Evolutionary conservation across 2,888 invertebrate genomes (phyloP).

Genomic region (Mylabris sibirica): DNA sequence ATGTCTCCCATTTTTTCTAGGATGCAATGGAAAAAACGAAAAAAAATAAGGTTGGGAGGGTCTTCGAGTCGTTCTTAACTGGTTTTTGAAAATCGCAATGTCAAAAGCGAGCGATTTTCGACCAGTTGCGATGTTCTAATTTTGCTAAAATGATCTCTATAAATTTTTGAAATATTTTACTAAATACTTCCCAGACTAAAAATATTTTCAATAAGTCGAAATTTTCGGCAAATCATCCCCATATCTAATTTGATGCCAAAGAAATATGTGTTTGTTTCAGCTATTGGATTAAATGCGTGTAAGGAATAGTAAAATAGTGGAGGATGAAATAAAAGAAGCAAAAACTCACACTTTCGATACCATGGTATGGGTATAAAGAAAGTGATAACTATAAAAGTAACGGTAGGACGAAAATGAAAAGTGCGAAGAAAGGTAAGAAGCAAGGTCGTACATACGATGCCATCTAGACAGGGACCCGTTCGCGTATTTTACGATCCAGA

Average conservation of each 20-base stretch:
- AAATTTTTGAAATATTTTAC: too few relatives aligned
- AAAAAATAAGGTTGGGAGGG: too few relatives aligned
- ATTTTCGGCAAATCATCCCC: neutral
- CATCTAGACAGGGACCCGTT: slow-evolving; percentile 56
- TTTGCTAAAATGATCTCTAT: too few relatives aligned
- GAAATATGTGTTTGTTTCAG: slow-evolving; percentile 35
- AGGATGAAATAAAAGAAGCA: neutral
- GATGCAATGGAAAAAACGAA: too few relatives aligned
- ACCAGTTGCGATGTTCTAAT: too few relatives aligned
- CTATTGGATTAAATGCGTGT: slow-evolving; percentile 51
- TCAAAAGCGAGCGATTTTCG: too few relatives aligned
- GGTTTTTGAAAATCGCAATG: too few relatives aligned
- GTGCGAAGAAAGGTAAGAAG: slow-evolving; percentile 58
- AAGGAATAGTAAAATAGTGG: slow-evolving; percentile 41
- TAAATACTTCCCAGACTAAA: neutral
- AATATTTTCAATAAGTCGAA: neutral
- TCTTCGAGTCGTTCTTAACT: too few relatives aligned
- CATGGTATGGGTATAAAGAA: slow-evolving; percentile 50
- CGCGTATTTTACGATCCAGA: slow-evolving; percentile 51
- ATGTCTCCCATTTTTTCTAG: too few relatives aligned
- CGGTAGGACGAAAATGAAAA: slow-evolving; percentile 59
- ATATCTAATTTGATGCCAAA: slow-evolving; percentile 23
- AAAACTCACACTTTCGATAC: slow-evolving; percentile 4
- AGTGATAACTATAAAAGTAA: slow-evolving; percentile 60
- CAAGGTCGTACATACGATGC: slow-evolving; percentile 58